A percentile compares a stretch with the other conserved stretches of the same genome.
phyloP scores from a whole-genome alignment of 2,888 invertebrate genomes.

The Xylocampa areola region DNA sequence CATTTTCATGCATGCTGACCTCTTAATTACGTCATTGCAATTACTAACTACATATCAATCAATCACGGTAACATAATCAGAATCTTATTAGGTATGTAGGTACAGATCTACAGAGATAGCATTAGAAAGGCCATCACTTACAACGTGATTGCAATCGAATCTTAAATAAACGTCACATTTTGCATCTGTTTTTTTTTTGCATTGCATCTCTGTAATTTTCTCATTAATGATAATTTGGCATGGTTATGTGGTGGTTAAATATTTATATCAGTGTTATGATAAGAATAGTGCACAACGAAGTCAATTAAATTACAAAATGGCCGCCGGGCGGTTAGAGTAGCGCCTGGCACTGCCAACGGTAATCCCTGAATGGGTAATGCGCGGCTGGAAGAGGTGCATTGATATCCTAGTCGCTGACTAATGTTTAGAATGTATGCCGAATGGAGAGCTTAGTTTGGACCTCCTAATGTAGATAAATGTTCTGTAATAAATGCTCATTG shows the following conservation, averaged over 20 bases:
- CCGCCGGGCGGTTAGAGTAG: constrained; percentile 31
- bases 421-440: constrained; percentile 34
- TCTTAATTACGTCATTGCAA: constrained; percentile 24
- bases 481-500: constrained; percentile 18
- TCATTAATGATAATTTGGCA: constrained; percentile 11
- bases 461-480: constrained; percentile 29
- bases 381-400: constrained; percentile 57
- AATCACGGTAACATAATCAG: constrained; percentile 21
- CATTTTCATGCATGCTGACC: constrained; percentile 35
- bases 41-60: constrained; percentile 10
- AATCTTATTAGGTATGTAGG: constrained; percentile 16
- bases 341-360: constrained; percentile 49
- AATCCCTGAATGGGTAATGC: constrained; percentile 66
- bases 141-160: constrained; percentile 19
- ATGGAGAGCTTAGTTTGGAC: constrained; percentile 23
- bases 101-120: background rate
- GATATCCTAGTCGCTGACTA: constrained; percentile 49
- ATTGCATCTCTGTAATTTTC: too few relatives aligned
- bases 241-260: constrained; percentile 10
- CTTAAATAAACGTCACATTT: constrained; percentile 1
- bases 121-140: constrained; percentile 17
- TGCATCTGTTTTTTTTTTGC: constrained; percentile 13
- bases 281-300: constrained; percentile 34
- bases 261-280: constrained; percentile 33
- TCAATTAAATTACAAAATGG: constrained; percentile 60